Conservation (phyloP, 2,113 vertebrate species). For the Phylloscopus whistleri region DNA sequence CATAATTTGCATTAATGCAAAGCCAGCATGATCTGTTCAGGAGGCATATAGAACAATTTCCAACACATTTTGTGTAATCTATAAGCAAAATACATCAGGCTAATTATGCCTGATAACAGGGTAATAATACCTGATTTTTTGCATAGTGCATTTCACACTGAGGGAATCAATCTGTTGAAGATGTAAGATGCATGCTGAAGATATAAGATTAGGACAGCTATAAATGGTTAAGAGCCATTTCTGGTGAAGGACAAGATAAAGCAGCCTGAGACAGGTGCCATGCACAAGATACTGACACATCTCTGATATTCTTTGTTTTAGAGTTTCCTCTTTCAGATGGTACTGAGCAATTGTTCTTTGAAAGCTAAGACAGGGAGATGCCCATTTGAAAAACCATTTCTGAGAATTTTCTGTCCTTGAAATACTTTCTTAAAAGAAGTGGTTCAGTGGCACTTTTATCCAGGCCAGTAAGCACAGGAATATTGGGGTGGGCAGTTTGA, state of each 20-base stretch:
- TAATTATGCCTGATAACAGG: not conserved
- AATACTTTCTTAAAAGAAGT: not conserved
- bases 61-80: not conserved
- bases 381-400: not conserved
- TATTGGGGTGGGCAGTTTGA: not conserved
- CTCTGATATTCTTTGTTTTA: not conserved
- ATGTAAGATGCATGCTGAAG: not conserved
- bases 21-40: not conserved
- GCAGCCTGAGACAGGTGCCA: not conserved
- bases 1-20: not conserved
- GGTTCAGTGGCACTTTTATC: not conserved
- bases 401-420: not conserved
- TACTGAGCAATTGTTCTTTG: not conserved
- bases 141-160: not conserved
- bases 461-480: not conserved
- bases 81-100: not conserved
- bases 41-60: not conserved
- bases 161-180: not conserved
- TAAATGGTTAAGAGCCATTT: not conserved
- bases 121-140: not conserved
- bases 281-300: not conserved
- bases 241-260: not conserved
- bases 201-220: not conserved
- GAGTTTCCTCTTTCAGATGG: not conserved
- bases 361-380: not conserved